A percentile compares a stretch with the other conserved stretches of the same genome.
Conservation (phyloP, 1,140 invertebrate genomes). For the Zaprionus vittiger region DNA sequence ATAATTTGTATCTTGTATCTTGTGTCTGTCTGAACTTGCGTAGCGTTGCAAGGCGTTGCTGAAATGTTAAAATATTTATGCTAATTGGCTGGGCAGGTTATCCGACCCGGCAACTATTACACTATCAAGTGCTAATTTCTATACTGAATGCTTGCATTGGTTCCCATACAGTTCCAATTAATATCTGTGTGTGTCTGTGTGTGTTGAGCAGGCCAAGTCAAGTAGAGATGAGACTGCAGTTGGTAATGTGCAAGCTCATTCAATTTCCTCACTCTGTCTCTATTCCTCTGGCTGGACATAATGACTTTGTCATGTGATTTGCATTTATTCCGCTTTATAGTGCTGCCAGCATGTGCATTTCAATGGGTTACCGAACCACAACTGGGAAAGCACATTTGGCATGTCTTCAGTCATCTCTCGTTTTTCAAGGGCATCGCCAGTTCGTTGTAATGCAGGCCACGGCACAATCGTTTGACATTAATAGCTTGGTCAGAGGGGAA, state of each 20-base stretch:
- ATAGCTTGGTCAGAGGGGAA: slow-evolving; percentile 27
- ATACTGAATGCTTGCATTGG: neutral
- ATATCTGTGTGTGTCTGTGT: neutral
- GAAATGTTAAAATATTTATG: slow-evolving; percentile 62
- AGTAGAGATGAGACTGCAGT: slow-evolving; percentile 33
- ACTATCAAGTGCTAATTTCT: slow-evolving; percentile 44
- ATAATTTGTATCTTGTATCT: slow-evolving; percentile 67
- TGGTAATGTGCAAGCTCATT: slow-evolving; percentile 16
- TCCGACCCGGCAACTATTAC: slow-evolving; percentile 62
- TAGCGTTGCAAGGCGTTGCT: slow-evolving; percentile 62
- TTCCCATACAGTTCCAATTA: neutral
- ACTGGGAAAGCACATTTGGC: neutral
- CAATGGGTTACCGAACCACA: slow-evolving; percentile 8
- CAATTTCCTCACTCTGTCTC: neutral
- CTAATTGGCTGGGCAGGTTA: slow-evolving; percentile 61
- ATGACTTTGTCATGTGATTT: slow-evolving; percentile 34
- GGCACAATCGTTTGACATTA: neutral
- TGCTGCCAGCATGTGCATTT: neutral
- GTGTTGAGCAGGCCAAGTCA: neutral
- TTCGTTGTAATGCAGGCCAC: slow-evolving; percentile 9
- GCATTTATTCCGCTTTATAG: neutral
- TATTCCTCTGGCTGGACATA: slow-evolving; percentile 13
- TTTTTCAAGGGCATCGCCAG: slow-evolving; percentile 11
- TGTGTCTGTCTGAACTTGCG: slow-evolving; percentile 11
- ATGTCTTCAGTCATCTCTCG: slow-evolving; percentile 4